Evolutionary conservation across 2,113 vertebrate genomes (phyloP).

Genomic region (Dryoscopus gambensis): DNA sequence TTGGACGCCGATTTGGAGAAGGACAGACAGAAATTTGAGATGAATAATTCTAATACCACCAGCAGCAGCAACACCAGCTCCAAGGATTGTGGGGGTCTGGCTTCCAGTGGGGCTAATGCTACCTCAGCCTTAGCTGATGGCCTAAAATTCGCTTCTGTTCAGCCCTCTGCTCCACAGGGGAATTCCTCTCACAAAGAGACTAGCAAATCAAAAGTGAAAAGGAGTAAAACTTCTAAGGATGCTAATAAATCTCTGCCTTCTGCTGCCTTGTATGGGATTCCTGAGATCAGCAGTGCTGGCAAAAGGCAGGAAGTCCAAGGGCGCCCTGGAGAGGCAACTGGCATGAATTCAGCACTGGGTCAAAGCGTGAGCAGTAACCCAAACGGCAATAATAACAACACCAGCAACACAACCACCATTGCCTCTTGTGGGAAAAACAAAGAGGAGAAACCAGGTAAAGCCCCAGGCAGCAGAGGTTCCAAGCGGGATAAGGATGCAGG

Average conservation of each 20-base stretch:
- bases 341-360: slow-evolving; percentile 85
- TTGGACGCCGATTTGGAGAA: slow-evolving; percentile 93
- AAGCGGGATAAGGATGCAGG: slow-evolving; percentile 87
- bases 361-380: slow-evolving; percentile 75
- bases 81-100: slow-evolving; percentile 85
- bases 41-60: slow-evolving; percentile 86
- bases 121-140: slow-evolving; percentile 84
- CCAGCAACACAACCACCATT: slow-evolving; percentile 64
- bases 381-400: slow-evolving; percentile 70
- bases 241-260: slow-evolving; percentile 85
- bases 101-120: slow-evolving; percentile 78
- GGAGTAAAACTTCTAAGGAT: slow-evolving; percentile 90
- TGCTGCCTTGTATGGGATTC: slow-evolving; percentile 83
- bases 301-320: slow-evolving; percentile 91
- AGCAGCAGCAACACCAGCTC: slow-evolving; percentile 73
- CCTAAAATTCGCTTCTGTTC: slow-evolving; percentile 87
- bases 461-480: slow-evolving; percentile 81
- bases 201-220: slow-evolving; percentile 92
- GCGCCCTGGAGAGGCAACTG: slow-evolving; percentile 86
- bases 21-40: slow-evolving; percentile 93
- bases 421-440: slow-evolving; percentile 85
- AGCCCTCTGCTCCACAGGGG: slow-evolving; percentile 85
- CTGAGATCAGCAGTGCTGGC: slow-evolving; percentile 83
- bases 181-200: slow-evolving; percentile 86
- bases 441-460: slow-evolving; percentile 89